Conservation (phyloP, 2,888 invertebrate genomes). For the Cephus spinipes region DNA sequence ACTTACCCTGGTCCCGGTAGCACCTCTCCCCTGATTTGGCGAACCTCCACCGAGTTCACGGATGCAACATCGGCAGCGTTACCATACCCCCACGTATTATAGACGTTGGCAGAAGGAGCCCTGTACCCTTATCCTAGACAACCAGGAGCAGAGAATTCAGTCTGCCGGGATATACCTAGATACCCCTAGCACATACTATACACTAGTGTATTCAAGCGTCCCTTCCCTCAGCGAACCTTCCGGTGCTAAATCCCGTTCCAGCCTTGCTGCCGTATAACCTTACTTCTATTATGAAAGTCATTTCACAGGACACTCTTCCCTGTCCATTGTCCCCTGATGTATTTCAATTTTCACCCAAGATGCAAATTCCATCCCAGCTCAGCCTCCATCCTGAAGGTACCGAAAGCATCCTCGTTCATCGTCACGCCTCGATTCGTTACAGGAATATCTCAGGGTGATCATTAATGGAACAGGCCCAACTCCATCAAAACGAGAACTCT, state of each 20-base stretch:
- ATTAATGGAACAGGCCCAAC: neutral
- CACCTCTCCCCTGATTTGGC: neutral
- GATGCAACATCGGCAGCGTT: slow-evolving; percentile 11
- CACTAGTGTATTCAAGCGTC: neutral
- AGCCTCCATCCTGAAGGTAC: neutral
- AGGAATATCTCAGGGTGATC: neutral
- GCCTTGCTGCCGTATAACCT: neutral
- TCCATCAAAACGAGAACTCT: no score
- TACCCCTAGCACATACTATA: neutral
- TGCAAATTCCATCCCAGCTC: slow-evolving; percentile 47
- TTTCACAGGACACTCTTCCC: slow-evolving; percentile 51
- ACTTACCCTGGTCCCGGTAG: neutral
- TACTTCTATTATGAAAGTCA: slow-evolving; percentile 57
- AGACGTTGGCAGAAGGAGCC: neutral
- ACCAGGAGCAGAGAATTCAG: neutral
- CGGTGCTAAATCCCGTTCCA: neutral
- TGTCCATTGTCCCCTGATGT: slow-evolving; percentile 48
- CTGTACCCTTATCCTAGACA: neutral
- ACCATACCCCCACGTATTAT: neutral
- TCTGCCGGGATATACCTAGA: neutral
- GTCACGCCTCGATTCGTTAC: neutral
- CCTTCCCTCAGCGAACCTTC: slow-evolving; percentile 2
- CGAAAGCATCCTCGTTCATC: neutral
- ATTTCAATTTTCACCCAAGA: slow-evolving; percentile 60
- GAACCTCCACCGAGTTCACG: neutral